A percentile compares a stretch with the other conserved stretches of the same genome.
Conservation (phyloP, 1,140 invertebrate genomes). For the Drosophila baimaii region DNA sequence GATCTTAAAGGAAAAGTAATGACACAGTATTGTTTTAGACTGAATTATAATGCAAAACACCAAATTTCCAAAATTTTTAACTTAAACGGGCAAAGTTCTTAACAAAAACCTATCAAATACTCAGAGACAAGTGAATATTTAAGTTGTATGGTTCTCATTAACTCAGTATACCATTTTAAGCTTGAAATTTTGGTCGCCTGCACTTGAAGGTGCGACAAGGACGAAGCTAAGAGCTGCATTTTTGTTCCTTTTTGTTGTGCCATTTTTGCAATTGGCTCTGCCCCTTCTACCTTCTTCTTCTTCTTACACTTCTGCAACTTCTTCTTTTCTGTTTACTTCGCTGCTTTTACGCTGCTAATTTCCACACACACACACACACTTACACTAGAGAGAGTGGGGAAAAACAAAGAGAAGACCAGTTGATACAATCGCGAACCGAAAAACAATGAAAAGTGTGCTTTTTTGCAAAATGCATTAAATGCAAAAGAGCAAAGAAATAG, state of each 20-base stretch:
- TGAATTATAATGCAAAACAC: no score
- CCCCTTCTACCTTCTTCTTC: background rate
- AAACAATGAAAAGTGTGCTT: slow-evolving; percentile 53
- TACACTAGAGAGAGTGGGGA: slow-evolving; percentile 4
- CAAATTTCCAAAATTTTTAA: no score
- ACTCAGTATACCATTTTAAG: background rate
- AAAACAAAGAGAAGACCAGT: slow-evolving; percentile 24
- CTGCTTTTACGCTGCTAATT: slow-evolving; percentile 48
- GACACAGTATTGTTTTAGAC: no score
- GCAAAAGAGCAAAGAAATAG: slow-evolving; percentile 11
- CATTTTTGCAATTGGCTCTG: slow-evolving; percentile 32
- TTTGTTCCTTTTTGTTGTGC: slow-evolving; percentile 23
- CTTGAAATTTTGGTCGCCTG: slow-evolving; percentile 21
- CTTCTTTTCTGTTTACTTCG: slow-evolving; percentile 4
- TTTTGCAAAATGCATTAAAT: slow-evolving; percentile 62
- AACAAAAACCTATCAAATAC: no score
- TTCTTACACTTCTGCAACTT: background rate
- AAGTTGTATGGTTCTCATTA: no score
- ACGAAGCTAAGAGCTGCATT: slow-evolving; percentile 33
- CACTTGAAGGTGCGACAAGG: slow-evolving; percentile 19
- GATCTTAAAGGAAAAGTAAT: no score
- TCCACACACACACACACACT: slow-evolving; percentile 28
- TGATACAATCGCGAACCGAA: slow-evolving; percentile 16
- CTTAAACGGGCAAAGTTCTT: no score
- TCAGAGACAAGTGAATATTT: no score